Conservation (phyloP, 92 coral and sea anemone species). For the Plumapathes pennacea region DNA sequence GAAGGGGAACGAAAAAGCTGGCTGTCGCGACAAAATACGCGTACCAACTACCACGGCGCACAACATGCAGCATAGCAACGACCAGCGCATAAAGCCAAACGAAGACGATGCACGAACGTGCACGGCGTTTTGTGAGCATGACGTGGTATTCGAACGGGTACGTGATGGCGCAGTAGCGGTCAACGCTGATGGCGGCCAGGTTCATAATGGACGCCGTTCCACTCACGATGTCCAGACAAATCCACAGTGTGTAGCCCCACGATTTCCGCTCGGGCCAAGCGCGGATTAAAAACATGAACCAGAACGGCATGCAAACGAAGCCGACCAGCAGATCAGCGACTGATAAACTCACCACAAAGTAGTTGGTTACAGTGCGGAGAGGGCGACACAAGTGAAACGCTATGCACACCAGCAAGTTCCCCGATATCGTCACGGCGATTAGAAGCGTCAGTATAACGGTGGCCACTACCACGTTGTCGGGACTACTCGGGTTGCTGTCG, state of each 20-base stretch:
- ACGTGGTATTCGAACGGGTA: constrained; percentile 64
- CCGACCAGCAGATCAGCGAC: constrained; percentile 84
- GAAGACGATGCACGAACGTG: constrained; percentile 52
- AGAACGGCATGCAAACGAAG: constrained; percentile 78
- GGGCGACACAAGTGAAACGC: constrained; percentile 72
- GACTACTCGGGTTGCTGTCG: constrained; percentile 12
- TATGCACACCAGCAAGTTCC: constrained; percentile 72
- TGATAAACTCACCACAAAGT: constrained; percentile 75
- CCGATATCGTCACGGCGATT: constrained; percentile 70
- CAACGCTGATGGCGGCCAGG: constrained; percentile 75
- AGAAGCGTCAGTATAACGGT: constrained; percentile 61
- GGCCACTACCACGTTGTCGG: constrained; percentile 52
- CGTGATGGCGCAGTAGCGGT: constrained; percentile 81
- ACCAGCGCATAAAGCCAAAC: constrained; percentile 69
- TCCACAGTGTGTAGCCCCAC: constrained; percentile 60
- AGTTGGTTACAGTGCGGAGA: constrained; percentile 76
- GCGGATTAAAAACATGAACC: constrained; percentile 52
- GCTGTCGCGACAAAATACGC: constrained; percentile 70
- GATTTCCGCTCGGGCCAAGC: constrained; percentile 40
- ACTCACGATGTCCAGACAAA: constrained; percentile 72
- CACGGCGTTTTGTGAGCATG: constrained; percentile 67
- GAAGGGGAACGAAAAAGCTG: constrained; percentile 75
- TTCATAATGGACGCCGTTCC: constrained; percentile 87
- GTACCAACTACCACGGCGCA: constrained; percentile 31
- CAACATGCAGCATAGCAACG: constrained; percentile 48